Evolutionary conservation across 30 jellyfish, hydroid and myxozoan species (phyloP).

Genomic region (Hydra vulgaris): DNA sequence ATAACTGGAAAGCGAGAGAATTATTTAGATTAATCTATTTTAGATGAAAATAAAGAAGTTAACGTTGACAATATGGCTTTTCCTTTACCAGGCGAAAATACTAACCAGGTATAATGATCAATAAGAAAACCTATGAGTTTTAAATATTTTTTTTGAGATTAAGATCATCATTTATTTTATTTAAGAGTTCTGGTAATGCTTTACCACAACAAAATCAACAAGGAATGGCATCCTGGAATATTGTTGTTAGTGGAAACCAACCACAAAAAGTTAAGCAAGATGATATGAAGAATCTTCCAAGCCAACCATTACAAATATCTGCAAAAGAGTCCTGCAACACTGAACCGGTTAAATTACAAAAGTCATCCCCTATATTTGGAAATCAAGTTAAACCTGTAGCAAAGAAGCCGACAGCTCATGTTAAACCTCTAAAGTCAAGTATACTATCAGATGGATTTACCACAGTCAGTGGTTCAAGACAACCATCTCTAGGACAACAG

Average conservation of each 20-base stretch:
- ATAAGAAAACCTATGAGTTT: not conserved
- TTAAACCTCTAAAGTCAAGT: conserved; percentile 78
- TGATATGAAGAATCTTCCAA: not conserved
- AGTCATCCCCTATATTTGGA: conserved; percentile 67
- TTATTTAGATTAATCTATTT: too few species aligned
- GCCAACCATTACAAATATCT: conserved; percentile 7
- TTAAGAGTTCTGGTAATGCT: not conserved
- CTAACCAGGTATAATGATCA: conserved; percentile 7
- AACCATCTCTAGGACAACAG: not conserved
- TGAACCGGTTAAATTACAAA: conserved; percentile 27
- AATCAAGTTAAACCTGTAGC: conserved; percentile 25
- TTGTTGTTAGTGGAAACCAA: conserved; percentile 75
- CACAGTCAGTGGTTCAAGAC: conserved; percentile 20
- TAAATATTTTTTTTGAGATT: not conserved
- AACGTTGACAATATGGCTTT: conserved; percentile 16
- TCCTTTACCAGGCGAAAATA: conserved; percentile 32
- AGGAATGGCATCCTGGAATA: conserved; percentile 59
- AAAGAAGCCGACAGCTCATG: conserved; percentile 97
- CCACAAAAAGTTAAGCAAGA: conserved; percentile 3
- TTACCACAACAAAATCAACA: not conserved
- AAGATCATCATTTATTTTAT: not conserved
- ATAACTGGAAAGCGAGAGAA: too few species aligned
- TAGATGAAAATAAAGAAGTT: conserved; percentile 14
- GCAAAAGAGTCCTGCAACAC: conserved; percentile 15
- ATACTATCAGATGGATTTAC: conserved; percentile 39